These are phyloP conservation scores for Aphaenogaster ashmeadi DNA, from an alignment of 1,140 invertebrate species.

Conservation along the genomic window DNA sequence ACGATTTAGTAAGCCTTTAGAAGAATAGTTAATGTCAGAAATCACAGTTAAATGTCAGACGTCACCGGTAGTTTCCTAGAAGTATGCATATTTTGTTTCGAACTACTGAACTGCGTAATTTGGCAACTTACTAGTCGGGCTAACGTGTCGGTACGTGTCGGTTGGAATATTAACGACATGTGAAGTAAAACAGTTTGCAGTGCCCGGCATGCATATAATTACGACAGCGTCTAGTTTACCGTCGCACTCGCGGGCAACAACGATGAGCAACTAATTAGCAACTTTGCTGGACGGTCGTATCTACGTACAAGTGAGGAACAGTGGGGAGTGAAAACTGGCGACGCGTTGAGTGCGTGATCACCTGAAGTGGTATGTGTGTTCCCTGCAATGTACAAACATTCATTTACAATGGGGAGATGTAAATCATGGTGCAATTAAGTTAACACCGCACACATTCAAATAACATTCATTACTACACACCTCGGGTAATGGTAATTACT, in stretches of 20 bases:
- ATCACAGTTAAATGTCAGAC: slow-evolving; percentile 19
- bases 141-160: slow-evolving; percentile 42
- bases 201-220: slow-evolving; percentile 65
- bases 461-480: slow-evolving; percentile 41
- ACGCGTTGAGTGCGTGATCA: slow-evolving; percentile 33
- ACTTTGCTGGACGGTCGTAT: slow-evolving; percentile 54
- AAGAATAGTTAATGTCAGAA: not conserved
- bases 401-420: slow-evolving; percentile 52
- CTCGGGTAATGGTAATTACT: slow-evolving; percentile 13
- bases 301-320: slow-evolving; percentile 31
- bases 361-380: slow-evolving; percentile 30
- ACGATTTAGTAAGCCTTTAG: not conserved
- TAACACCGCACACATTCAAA: slow-evolving; percentile 45
- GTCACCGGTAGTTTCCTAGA: not conserved
- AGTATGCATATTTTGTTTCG: slow-evolving; percentile 38
- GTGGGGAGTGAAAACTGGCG: slow-evolving; percentile 12
- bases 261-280: slow-evolving; percentile 71
- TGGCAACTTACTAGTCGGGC: slow-evolving; percentile 54
- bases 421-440: slow-evolving; percentile 55
- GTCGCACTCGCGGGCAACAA: slow-evolving; percentile 56
- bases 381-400: slow-evolving; percentile 32
- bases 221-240: slow-evolving; percentile 61
- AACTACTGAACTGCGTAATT: slow-evolving; percentile 46
- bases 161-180: slow-evolving; percentile 68
- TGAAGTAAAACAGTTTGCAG: slow-evolving; percentile 64